Base-by-base conservation (phyloP, 2,888 invertebrate genomes). In the Carcina quercana region DNA sequence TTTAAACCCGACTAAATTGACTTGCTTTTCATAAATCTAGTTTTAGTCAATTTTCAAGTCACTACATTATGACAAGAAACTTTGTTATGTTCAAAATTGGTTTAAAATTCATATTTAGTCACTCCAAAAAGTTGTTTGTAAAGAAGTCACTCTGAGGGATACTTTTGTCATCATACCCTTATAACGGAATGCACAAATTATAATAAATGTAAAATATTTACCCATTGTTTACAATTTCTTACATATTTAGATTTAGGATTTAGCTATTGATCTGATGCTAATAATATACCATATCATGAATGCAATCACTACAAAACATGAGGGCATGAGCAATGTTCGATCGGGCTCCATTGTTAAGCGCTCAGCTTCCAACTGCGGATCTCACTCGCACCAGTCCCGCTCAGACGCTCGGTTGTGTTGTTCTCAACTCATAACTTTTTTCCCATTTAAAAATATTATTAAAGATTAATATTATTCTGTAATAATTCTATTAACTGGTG, bases 391-490 rank as follows among this genome's bases (percentile, higher is more conserved):
- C 58, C 51, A 50, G 50, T 59, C 58, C 59, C 49, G 49, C 47
- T 62, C 71, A 44, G 57, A 55, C 63, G 76, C 60, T 60, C 75
- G 71, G 79, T 70, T 57, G 79, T 76, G 63, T 64, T 58, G 40
- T 50, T 59, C 49, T 53, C 36, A 51, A 53, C 50, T 49, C 53
- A 64, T 60, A 59, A 49, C 43, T 52, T 59, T 64, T 61, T 53
- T 46, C 50, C n/a, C 15, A 10, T 7, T 14, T 51, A 46, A 48
- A 52, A 48, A 53, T 49, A 54, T 50, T 50, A 54, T 54, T 63
- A 50, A 50, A 50, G 53, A 63, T 58, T 56, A 56, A 64, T 63
- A 59, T 57, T 58, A 69, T 59, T 58, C 50, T 50, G 45, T 49
- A 57, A 58, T 65, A 61, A 66, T 65, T 69, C 55, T 59, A 60